phyloP scores from a whole-genome alignment of 2,113 vertebrate species.

The Danionella cerebrum region DNA sequence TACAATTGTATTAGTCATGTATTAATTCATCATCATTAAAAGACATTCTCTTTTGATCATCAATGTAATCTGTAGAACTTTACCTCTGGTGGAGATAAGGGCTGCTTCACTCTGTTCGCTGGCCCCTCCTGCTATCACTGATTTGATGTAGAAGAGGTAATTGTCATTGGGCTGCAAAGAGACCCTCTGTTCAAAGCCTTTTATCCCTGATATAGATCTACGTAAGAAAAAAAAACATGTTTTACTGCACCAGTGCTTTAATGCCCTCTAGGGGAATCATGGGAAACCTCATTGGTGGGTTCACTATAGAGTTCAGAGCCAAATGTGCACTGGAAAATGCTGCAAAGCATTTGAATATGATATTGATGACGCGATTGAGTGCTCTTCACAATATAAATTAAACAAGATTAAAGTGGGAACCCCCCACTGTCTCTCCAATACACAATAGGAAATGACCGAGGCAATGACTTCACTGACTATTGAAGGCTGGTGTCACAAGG shows the following conservation, averaged over 20 bases:
- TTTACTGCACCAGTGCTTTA: background rate
- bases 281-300: background rate
- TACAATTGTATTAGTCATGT: too few relatives aligned
- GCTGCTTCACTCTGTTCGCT: conserved; percentile 94
- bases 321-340: background rate
- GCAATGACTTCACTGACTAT: too few relatives aligned
- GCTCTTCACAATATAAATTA: too few relatives aligned
- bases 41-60: too few relatives aligned
- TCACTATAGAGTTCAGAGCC: background rate
- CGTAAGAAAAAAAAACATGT: background rate
- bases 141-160: conserved; percentile 92
- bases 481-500: too few relatives aligned
- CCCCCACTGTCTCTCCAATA: too few relatives aligned
- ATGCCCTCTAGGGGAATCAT: background rate
- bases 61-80: background rate
- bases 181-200: conserved; percentile 74
- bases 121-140: conserved; percentile 77
- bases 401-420: too few relatives aligned
- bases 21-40: too few relatives aligned
- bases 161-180: conserved; percentile 84
- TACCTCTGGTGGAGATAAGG: conserved; percentile 93
- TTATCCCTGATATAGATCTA: conserved; percentile 88
- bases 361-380: too few relatives aligned
- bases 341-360: too few relatives aligned
- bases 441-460: too few relatives aligned